phyloP scores from a whole-genome alignment of 2,113 vertebrate species.

The Anser brachyrhynchus region DNA sequence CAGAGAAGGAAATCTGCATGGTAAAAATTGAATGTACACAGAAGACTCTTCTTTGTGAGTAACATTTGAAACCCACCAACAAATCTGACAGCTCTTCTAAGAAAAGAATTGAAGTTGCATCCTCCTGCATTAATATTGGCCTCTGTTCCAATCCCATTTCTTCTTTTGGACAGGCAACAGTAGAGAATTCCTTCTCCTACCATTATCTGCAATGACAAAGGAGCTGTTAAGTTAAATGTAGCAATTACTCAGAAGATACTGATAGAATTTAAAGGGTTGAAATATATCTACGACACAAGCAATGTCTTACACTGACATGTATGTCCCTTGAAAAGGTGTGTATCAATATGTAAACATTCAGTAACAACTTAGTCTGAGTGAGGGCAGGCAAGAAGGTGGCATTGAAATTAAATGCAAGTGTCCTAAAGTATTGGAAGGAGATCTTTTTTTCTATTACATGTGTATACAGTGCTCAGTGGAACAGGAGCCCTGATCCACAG shows the following conservation, averaged over 20 bases:
- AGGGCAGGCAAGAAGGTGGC: background rate
- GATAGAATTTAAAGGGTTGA: background rate
- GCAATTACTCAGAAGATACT: background rate
- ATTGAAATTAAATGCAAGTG: background rate
- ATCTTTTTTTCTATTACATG: background rate
- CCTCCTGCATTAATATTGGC: slow-evolving; percentile 96
- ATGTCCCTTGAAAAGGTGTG: background rate
- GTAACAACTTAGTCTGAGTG: background rate
- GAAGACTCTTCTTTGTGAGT: slow-evolving; percentile 13
- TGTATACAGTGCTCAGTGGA: background rate
- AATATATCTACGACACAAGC: background rate
- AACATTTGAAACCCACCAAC: slow-evolving; percentile 83
- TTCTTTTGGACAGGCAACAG: slow-evolving; percentile 92
- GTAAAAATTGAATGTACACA: slow-evolving; percentile 31
- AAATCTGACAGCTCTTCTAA: slow-evolving; percentile 94
- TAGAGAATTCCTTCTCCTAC: slow-evolving; percentile 97
- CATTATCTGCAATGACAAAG: slow-evolving; percentile 89
- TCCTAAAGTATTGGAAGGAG: background rate
- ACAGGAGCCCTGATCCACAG: background rate
- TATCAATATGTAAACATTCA: background rate
- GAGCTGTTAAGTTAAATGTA: slow-evolving; percentile 22
- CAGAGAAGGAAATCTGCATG: slow-evolving; percentile 37
- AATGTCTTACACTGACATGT: background rate
- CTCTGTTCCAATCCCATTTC: slow-evolving; percentile 82
- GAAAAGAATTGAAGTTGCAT: slow-evolving; percentile 99